A percentile compares a stretch with the other conserved stretches of the same genome.
Conservation (phyloP, 2,113 vertebrate species). For the Rhea americana region DNA sequence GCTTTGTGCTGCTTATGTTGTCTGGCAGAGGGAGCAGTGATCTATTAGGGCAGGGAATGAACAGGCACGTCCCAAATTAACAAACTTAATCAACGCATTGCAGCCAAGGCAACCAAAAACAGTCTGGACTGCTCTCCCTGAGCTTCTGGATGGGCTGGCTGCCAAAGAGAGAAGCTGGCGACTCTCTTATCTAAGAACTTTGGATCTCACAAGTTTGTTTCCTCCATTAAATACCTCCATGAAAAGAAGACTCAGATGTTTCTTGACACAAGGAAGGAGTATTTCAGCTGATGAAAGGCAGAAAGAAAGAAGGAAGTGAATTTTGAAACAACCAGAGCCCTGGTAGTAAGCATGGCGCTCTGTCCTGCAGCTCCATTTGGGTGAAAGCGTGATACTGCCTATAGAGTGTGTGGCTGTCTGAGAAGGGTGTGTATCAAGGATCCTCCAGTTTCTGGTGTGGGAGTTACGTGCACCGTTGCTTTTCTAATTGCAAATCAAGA, state of each 20-base stretch:
- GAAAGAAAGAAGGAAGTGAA: neutral
- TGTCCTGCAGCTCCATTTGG: neutral
- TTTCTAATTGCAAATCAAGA: neutral
- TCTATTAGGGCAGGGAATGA: slow-evolving; percentile 32
- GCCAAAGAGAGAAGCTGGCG: neutral
- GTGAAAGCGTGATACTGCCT: neutral
- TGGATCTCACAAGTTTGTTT: neutral
- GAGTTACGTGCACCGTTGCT: neutral
- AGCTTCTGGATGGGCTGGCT: neutral
- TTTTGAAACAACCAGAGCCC: neutral
- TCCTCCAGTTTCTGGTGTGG: neutral
- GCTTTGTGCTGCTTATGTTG: slow-evolving; percentile 38
- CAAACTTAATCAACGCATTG: slow-evolving; percentile 22
- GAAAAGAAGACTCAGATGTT: neutral
- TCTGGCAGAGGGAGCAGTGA: slow-evolving; percentile 35
- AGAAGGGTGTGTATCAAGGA: neutral
- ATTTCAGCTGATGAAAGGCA: neutral
- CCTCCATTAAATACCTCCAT: neutral
- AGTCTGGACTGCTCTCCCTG: neutral
- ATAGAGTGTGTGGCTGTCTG: accelerated
- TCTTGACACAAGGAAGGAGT: neutral
- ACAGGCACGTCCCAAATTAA: slow-evolving; percentile 45
- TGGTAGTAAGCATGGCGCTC: accelerated
- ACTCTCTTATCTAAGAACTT: neutral
- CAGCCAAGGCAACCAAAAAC: slow-evolving; percentile 4